phyloP scores from a whole-genome alignment of 2,113 vertebrate species.

The Rhinolophus ferrumequinum region DNA sequence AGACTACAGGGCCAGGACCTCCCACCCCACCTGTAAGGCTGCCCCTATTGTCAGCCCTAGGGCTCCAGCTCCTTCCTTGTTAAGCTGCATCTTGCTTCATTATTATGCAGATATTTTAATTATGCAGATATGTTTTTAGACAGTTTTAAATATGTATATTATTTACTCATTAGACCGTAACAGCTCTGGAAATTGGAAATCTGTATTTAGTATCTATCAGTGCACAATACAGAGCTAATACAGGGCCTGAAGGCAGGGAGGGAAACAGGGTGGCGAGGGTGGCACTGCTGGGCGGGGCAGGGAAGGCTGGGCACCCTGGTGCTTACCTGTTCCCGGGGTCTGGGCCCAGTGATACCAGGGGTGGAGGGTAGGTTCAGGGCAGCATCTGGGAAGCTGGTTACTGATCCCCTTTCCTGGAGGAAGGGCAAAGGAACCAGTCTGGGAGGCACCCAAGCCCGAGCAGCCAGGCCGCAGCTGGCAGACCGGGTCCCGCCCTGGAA shows the following conservation, averaged over 20 bases:
- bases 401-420: not conserved
- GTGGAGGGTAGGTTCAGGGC: not conserved
- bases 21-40: not conserved
- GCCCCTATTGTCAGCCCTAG: not conserved
- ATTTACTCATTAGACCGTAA: constrained; percentile 84
- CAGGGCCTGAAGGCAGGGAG: not conserved
- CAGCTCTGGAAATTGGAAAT: constrained; percentile 82
- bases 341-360: not conserved
- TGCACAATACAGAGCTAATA: constrained; percentile 61
- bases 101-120: constrained; percentile 82
- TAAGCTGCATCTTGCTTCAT: constrained; percentile 62
- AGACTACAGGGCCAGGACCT: not conserved
- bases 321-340: not conserved
- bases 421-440: not conserved
- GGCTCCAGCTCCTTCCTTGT: constrained; percentile 32
- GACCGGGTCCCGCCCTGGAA: not conserved
- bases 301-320: not conserved
- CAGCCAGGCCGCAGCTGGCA: not conserved
- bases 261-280: not conserved
- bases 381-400: not conserved
- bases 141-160: constrained; percentile 84
- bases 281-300: not conserved
- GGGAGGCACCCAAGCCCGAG: not conserved
- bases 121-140: constrained; percentile 84
- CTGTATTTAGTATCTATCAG: constrained; percentile 79